Evolutionary conservation across 2,888 invertebrate species (phyloP), one percentile per base, ranked within the genome.

Genomic region (Perithous albicinctus): DNA sequence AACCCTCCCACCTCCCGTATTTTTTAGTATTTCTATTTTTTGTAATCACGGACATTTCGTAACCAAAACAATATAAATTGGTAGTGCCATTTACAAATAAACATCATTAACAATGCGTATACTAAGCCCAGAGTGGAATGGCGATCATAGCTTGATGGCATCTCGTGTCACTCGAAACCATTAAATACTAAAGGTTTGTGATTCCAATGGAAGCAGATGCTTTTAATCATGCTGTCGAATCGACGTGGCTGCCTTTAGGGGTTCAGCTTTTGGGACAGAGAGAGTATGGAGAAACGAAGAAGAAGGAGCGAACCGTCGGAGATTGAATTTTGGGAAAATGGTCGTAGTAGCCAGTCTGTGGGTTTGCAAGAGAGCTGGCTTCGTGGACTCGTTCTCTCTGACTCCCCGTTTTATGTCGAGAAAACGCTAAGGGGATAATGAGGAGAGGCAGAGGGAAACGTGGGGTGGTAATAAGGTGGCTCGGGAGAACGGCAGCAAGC

Each of bases 381-480:
- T 18, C 35, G 38, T 6, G 59, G 26, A n/a, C 67, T 79, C 51
- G 15, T 64, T 70, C 54, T 41, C 59, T 48, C 41, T 48, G 18
- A 41, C 35, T 74, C 61, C 51, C 23, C 59, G 74, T 78, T 70
- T 15, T 48, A 70, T 67, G 78, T 64, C 75, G 88, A 88, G 90
- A 90, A 90, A 91, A 91, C 87, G 89, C 84, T 92, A 90, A 92
- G 89, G 91, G 91, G 90, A 91, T 92, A 92, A 90, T 90, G 89
- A 90, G 89, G 86, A 88, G 86, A 88, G 89, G 87, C 89, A 87
- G 87, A 88, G 89, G 86, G 87, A 85, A 82, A 83, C 69, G 86
- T 84, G 87, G 88, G 89, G 88, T 90, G 88, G 91, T 91, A 91
- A 92, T 92, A 92, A 92, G 92, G 91, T 90, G 88, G 88, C 89